Base-by-base conservation (phyloP, 2,888 invertebrate genomes). In the Mimas tiliae region DNA sequence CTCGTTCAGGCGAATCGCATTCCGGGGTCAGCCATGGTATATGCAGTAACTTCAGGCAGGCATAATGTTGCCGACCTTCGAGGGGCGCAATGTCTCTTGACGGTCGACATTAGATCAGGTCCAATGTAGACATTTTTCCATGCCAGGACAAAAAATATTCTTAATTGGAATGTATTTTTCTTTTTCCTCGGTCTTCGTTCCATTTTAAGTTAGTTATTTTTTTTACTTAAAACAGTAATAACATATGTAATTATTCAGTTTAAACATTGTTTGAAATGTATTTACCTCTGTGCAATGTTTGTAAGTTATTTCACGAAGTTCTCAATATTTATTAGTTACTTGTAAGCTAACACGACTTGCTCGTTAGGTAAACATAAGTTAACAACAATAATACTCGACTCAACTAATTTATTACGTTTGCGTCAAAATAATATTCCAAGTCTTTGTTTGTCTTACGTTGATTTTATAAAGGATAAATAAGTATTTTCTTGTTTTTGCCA, bases 311-410 rank as follows among this genome's bases (percentile, higher is more conserved):
- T 19, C 42, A 58, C 58, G 12, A 19, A 42, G 19, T 42, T 12
- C 42, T 58, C 19, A 19, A 42, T 58, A 58, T 33, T 50, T 27
- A 50, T 50, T 7, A 52, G 6, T 42, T 19, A 58, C 38, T 58
- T 58, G 19, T 58, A 11, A 19, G 12, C 42, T 42, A 42, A 58
- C 58, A 58, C 58, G 58, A 58, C 38, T 58, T 58, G 19, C 42
- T 58, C 58, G 38, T 58, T 58, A 58, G 16, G 38, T n/a, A 16
- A 58, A 58, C 58, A 21, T 58, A 58, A 50, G 19, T 19, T 19
- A 50, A 9, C 50, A 50, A 38, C 42, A 42, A 16, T 34, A 34
- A 55, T 33, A 4, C 34, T 11, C 19, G 4, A 2, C 16, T 16
- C 11, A n/a, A 34, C 55, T 7, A 58, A 58, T 58, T 38, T 58